phyloP scores from a whole-genome alignment of 64 coral and sea anemone species.

The Porites lutea region DNA sequence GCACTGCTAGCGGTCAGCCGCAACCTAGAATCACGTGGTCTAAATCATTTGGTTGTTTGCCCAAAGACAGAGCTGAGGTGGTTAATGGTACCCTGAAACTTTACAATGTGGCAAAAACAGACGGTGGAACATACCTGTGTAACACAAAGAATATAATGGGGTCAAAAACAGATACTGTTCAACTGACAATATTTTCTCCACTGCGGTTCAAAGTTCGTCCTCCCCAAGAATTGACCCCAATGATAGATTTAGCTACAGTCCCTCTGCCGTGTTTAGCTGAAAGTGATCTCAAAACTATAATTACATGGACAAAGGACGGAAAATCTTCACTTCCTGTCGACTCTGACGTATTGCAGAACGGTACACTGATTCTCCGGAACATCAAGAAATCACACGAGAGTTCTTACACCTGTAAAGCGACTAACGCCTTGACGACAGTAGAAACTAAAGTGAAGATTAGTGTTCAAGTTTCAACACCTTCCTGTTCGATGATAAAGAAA shows the following conservation, averaged over 20 bases:
- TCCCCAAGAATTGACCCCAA: background rate
- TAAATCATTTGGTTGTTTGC: no score
- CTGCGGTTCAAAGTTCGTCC: slow-evolving; percentile 32
- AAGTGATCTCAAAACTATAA: slow-evolving; percentile 20
- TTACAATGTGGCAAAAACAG: background rate
- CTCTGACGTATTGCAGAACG: background rate
- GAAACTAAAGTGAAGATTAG: slow-evolving; percentile 3
- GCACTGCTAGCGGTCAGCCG: no score
- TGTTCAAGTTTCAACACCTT: background rate
- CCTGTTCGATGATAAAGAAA: background rate
- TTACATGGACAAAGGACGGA: slow-evolving; percentile 50
- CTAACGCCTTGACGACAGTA: background rate
- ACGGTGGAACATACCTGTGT: slow-evolving; percentile 41
- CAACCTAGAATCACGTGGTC: no score
- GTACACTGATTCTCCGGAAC: background rate
- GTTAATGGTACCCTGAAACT: no score
- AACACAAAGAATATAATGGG: slow-evolving; percentile 45
- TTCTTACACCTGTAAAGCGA: background rate
- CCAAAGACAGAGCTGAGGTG: no score
- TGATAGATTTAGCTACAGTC: background rate
- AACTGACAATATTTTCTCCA: background rate
- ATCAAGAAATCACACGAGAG: background rate
- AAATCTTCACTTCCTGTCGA: background rate
- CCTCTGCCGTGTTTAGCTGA: slow-evolving; percentile 37
- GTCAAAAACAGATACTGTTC: background rate